phyloP scores from a whole-genome alignment of 1,140 invertebrate species.

The Drosophila teissieri region DNA sequence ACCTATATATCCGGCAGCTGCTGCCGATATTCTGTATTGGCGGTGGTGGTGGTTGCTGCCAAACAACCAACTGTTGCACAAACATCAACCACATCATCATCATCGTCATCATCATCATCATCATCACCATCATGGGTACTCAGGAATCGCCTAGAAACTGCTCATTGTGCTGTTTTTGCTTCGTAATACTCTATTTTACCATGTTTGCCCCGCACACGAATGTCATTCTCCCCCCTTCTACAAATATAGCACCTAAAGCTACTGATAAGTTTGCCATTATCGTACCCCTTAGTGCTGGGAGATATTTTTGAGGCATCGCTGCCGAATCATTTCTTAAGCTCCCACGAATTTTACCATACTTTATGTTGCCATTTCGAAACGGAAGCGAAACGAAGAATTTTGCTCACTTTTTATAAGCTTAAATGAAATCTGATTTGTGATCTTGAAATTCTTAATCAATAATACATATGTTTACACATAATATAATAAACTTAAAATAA shows the following conservation, averaged over 20 bases:
- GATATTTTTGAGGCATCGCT: background rate
- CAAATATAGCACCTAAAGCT: conserved; percentile 35
- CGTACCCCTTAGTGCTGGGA: conserved; percentile 1
- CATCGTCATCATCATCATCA: conserved; percentile 4
- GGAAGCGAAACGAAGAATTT: conserved; percentile 21
- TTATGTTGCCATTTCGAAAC: conserved; percentile 39
- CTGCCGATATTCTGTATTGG: conserved; percentile 15
- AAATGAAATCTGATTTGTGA: conserved; percentile 79
- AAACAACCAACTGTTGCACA: conserved; percentile 51
- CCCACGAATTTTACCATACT: conserved; percentile 9
- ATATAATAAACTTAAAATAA: conserved; percentile 70
- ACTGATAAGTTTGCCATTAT: conserved; percentile 19
- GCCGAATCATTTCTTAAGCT: conserved; percentile 3
- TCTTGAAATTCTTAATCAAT: conserved; percentile 79
- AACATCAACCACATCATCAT: conserved; percentile 12
- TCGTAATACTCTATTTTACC: background rate
- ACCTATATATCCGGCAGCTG: conserved; percentile 49
- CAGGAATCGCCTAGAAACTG: background rate
- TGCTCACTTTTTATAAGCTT: conserved; percentile 44
- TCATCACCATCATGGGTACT: background rate
- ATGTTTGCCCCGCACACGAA: background rate
- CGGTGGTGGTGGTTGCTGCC: conserved; percentile 36
- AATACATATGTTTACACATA: conserved; percentile 71
- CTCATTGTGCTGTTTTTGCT: background rate
- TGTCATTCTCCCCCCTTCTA: conserved; percentile 7